phyloP scores from a whole-genome alignment of 2,888 invertebrate species.

The Panzeria rudis region DNA sequence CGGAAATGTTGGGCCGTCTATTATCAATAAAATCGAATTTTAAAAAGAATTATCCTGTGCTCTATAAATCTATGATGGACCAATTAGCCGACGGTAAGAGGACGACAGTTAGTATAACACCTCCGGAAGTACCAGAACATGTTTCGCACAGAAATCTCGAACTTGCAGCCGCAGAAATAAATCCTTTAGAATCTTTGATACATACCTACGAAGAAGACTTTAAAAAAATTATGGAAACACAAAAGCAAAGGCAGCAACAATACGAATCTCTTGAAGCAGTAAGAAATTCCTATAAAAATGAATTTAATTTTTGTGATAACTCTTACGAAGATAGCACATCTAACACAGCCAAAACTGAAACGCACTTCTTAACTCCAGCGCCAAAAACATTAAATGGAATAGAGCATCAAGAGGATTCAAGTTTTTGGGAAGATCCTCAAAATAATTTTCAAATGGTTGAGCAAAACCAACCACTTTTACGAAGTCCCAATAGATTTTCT shows the following conservation, averaged over 20 bases:
- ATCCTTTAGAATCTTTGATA: conserved; percentile 69
- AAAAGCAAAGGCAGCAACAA: conserved; percentile 24
- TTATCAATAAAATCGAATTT: conserved; percentile 77
- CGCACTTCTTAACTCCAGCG: neutral
- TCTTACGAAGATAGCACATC: neutral
- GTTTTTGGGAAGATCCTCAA: conserved; percentile 31
- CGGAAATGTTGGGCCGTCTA: conserved; percentile 77
- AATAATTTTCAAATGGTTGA: neutral
- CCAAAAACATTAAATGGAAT: neutral
- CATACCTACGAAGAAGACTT: conserved; percentile 30
- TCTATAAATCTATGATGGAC: conserved; percentile 78
- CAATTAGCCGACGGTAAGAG: conserved; percentile 74
- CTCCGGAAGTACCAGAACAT: conserved; percentile 75
- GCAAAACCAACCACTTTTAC: neutral
- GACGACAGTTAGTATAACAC: conserved; percentile 75
- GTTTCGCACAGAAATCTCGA: conserved; percentile 73
- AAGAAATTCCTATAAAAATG: conserved; percentile 36
- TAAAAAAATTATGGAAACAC: conserved; percentile 1
- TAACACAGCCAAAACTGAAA: neutral
- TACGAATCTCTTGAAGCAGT: neutral
- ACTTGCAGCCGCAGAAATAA: conserved; percentile 78
- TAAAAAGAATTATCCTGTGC: conserved; percentile 77
- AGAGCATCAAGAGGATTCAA: neutral
- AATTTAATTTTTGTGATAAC: conserved; percentile 38
- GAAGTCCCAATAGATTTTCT: neutral